These are phyloP conservation scores for Tragelaphus buxtoni DNA, from an alignment of 2,113 vertebrate genomes.

Conservation along the genomic window DNA sequence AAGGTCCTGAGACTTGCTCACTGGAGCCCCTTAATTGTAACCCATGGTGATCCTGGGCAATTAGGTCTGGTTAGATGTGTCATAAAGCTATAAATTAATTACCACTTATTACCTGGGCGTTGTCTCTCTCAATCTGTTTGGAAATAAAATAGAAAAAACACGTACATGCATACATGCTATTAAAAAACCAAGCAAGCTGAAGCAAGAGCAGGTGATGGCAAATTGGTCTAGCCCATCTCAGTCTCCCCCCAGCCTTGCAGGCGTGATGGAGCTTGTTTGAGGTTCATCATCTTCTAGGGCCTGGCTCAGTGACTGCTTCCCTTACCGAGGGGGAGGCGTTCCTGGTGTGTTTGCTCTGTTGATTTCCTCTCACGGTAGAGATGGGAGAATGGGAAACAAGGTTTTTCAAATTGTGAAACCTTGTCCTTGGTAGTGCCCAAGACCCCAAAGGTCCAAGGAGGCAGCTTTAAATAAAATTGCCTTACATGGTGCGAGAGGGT, in stretches of 20 bases:
- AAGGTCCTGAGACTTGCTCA: neutral
- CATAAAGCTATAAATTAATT: constrained; percentile 60
- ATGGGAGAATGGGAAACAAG: too few species aligned
- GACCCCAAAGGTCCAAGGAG: neutral
- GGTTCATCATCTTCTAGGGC: neutral
- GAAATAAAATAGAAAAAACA: neutral
- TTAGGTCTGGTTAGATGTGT: neutral
- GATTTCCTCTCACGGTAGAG: too few species aligned
- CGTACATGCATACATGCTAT: rapidly evolving
- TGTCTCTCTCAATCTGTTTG: neutral
- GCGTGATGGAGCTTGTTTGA: neutral
- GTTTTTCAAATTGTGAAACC: neutral
- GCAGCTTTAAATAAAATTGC: neutral
- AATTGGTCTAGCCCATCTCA: rapidly evolving
- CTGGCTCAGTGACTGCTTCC: neutral
- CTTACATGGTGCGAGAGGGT: rapidly evolving
- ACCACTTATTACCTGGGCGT: neutral
- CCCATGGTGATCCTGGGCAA: neutral
- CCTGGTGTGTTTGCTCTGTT: neutral
- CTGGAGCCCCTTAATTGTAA: neutral
- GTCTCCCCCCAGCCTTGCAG: neutral
- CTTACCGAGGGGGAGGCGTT: rapidly evolving
- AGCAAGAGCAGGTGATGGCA: neutral
- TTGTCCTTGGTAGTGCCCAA: rapidly evolving
- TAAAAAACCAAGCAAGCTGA: neutral